Conservation (phyloP, 1,140 invertebrate genomes). For the Macrosteles quadrilineatus region DNA sequence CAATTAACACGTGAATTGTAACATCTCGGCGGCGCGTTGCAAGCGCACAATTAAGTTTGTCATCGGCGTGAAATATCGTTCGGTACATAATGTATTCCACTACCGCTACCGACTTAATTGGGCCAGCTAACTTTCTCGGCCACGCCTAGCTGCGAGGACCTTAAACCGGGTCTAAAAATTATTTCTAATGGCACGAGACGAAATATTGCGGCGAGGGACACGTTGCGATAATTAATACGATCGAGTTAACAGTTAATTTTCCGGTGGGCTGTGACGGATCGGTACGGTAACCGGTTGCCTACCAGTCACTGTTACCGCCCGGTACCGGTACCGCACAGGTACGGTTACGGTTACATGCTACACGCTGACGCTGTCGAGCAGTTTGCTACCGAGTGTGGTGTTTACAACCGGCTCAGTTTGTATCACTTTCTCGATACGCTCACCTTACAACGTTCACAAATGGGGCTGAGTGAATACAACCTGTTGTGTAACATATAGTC, state of each 20-base stretch:
- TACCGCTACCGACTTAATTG: constrained; percentile 28
- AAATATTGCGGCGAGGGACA: constrained; percentile 24
- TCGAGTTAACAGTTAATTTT: background rate
- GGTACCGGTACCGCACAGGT: too few relatives aligned
- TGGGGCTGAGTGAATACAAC: too few relatives aligned
- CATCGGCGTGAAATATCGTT: constrained; percentile 27
- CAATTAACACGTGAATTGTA: constrained; percentile 20
- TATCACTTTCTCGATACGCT: too few relatives aligned
- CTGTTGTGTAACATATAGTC: too few relatives aligned
- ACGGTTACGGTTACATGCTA: too few relatives aligned
- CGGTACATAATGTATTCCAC: constrained; percentile 19
- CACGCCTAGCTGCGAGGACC: background rate
- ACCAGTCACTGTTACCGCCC: too few relatives aligned
- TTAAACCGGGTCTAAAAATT: constrained; percentile 18
- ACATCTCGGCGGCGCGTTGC: constrained; percentile 11
- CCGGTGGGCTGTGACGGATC: too few relatives aligned
- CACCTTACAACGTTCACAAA: too few relatives aligned
- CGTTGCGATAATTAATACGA: constrained; percentile 25
- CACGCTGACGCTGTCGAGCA: too few relatives aligned
- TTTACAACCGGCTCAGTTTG: too few relatives aligned
- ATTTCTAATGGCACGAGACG: constrained; percentile 28
- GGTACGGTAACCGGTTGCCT: too few relatives aligned
- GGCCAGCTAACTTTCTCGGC: constrained; percentile 20
- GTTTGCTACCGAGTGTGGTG: too few relatives aligned
- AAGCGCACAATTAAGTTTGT: constrained; percentile 28